These are phyloP conservation scores for Romanogobio albipinnatus DNA, from an alignment of 2,113 vertebrate genomes.

Conservation along the genomic window DNA sequence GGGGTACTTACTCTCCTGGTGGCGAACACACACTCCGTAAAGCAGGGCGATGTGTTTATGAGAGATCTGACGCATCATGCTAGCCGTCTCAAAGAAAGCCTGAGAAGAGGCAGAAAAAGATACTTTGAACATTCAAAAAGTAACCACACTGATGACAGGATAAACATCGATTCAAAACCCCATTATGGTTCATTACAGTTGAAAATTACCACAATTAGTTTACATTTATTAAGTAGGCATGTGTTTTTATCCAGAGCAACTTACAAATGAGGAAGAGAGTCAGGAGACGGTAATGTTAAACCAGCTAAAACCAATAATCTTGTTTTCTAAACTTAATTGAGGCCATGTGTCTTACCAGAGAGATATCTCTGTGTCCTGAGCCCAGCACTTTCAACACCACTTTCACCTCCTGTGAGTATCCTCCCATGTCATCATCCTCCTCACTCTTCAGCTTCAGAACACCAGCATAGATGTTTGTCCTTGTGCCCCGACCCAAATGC, in stretches of 20 bases:
- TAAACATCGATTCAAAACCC: neutral
- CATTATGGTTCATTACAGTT: neutral
- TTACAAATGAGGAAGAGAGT: neutral
- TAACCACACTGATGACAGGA: neutral
- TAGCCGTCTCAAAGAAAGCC: slow-evolving; percentile 97
- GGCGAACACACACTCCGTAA: slow-evolving; percentile 91
- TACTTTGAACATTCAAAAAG: neutral
- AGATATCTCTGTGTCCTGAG: slow-evolving; percentile 94
- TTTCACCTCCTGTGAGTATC: slow-evolving; percentile 83
- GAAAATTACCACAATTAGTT: slow-evolving; percentile 2
- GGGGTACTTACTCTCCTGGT: slow-evolving; percentile 89
- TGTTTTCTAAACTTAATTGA: neutral
- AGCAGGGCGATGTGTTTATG: slow-evolving; percentile 96
- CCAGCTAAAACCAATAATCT: neutral
- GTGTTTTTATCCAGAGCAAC: neutral
- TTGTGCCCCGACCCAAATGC: slow-evolving; percentile 91
- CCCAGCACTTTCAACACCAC: slow-evolving; percentile 96
- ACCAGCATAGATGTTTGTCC: slow-evolving; percentile 91
- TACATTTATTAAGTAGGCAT: neutral
- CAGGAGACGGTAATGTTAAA: neutral
- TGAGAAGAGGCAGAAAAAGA: slow-evolving; percentile 59
- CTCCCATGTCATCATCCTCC: slow-evolving; percentile 75
- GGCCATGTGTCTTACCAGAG: slow-evolving; percentile 81
- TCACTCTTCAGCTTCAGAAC: slow-evolving; percentile 85
- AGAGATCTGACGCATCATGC: slow-evolving; percentile 96